Conservation (phyloP, 2,888 invertebrate genomes). For the Formica aserva region DNA sequence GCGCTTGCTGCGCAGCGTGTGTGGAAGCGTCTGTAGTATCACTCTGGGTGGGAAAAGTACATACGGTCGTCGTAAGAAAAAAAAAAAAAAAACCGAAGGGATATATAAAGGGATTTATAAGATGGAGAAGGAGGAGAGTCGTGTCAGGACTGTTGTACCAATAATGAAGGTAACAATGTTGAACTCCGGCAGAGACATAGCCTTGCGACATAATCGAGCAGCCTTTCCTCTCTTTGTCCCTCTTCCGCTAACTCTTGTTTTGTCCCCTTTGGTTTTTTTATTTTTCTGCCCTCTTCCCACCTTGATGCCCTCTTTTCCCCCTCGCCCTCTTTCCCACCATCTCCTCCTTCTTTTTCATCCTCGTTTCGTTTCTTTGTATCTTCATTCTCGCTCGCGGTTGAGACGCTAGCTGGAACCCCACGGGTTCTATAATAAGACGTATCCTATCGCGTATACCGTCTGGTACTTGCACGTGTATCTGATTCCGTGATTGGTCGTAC, state of each 20-base stretch:
- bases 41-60: conserved; percentile 40
- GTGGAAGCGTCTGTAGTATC: conserved; percentile 30
- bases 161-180: conserved; percentile 83
- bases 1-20: conserved; percentile 2
- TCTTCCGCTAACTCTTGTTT: conserved; percentile 9
- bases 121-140: conserved; percentile 15
- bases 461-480: conserved; percentile 75
- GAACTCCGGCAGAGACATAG: conserved; percentile 80
- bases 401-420: conserved; percentile 60
- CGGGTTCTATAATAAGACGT: conserved; percentile 77
- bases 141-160: conserved; percentile 67
- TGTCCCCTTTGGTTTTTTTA: conserved; percentile 41
- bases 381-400: conserved; percentile 52
- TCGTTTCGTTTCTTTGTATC: conserved; percentile 26
- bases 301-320: conserved; percentile 21
- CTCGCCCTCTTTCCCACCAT: conserved; percentile 25
- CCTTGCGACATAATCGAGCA: conserved; percentile 75
- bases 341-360: conserved; percentile 30
- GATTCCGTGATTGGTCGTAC: conserved; percentile 80
- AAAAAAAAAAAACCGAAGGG: neutral
- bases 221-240: conserved; percentile 35
- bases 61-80: neutral
- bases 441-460: conserved; percentile 72
- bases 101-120: neutral
- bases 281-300: conserved; percentile 28